phyloP scores from a whole-genome alignment of 2,888 invertebrate species.

The Allacma fusca region DNA sequence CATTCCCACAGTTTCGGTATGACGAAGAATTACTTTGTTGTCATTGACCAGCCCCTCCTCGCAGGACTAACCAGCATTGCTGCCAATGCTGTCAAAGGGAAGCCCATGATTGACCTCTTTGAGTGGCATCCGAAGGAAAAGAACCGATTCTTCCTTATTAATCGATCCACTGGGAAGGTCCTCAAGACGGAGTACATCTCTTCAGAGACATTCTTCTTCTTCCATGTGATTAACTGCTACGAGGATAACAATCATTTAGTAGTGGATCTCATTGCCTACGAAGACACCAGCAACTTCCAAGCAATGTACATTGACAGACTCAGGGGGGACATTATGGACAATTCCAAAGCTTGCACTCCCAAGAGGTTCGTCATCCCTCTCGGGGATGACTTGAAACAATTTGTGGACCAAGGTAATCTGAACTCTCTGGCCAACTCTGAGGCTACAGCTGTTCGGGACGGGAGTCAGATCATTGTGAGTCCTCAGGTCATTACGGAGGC shows the following conservation, averaged over 20 bases:
- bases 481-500: constrained; percentile 60
- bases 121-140: constrained; percentile 65
- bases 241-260: constrained; percentile 63
- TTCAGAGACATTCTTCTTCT: constrained; percentile 67
- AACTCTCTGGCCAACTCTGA: constrained; percentile 62
- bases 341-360: constrained; percentile 35
- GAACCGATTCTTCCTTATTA: constrained; percentile 64
- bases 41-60: constrained; percentile 67
- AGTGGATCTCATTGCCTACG: constrained; percentile 63
- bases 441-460: constrained; percentile 64
- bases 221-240: constrained; percentile 68
- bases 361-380: constrained; percentile 38
- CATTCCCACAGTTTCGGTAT: constrained; percentile 69
- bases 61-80: constrained; percentile 65
- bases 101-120: constrained; percentile 64
- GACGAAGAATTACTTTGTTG: constrained; percentile 67
- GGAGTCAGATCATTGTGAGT: constrained; percentile 59
- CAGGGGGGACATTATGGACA: constrained; percentile 24
- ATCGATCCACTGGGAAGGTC: constrained; percentile 64
- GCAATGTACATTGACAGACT: constrained; percentile 34
- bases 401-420: constrained; percentile 62
- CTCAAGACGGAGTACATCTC: constrained; percentile 64
- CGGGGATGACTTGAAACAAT: constrained; percentile 44
- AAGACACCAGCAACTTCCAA: constrained; percentile 36
- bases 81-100: constrained; percentile 64